phyloP scores from a whole-genome alignment of 1,140 invertebrate genomes.

The Meloidogyne floridensis region DNA sequence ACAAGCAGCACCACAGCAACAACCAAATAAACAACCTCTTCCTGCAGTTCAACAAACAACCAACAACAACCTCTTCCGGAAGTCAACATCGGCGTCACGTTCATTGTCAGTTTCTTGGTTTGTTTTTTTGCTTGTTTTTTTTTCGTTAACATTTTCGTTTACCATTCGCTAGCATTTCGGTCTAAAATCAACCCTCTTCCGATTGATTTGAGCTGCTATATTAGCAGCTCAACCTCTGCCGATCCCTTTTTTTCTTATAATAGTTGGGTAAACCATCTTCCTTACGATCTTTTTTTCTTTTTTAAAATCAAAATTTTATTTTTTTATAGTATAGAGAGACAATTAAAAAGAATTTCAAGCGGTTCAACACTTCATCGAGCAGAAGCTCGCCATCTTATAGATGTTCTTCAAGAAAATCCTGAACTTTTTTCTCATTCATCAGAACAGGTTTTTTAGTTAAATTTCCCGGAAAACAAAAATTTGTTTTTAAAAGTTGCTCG shows the following conservation, averaged over 20 bases:
- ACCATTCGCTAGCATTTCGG: too few species aligned
- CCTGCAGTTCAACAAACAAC: neutral
- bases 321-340: neutral
- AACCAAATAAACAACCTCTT: neutral
- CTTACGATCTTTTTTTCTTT: neutral
- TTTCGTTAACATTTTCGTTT: neutral
- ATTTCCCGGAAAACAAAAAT: neutral
- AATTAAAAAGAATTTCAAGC: constrained; percentile 15
- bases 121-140: neutral
- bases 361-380: neutral
- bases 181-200: too few species aligned
- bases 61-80: neutral
- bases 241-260: too few species aligned
- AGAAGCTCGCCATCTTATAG: neutral
- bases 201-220: too few species aligned
- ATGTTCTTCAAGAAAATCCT: constrained; percentile 9
- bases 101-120: too few species aligned
- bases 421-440: neutral
- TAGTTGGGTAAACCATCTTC: too few species aligned
- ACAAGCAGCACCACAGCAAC: neutral
- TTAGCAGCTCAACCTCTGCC: too few species aligned
- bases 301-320: neutral
- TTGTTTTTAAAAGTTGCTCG: constrained; percentile 14
- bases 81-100: too few species aligned
- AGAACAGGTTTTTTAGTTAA: neutral